Evolutionary conservation across 2,113 vertebrate species (phyloP).

Genomic region (Lutjanus erythropterus): DNA sequence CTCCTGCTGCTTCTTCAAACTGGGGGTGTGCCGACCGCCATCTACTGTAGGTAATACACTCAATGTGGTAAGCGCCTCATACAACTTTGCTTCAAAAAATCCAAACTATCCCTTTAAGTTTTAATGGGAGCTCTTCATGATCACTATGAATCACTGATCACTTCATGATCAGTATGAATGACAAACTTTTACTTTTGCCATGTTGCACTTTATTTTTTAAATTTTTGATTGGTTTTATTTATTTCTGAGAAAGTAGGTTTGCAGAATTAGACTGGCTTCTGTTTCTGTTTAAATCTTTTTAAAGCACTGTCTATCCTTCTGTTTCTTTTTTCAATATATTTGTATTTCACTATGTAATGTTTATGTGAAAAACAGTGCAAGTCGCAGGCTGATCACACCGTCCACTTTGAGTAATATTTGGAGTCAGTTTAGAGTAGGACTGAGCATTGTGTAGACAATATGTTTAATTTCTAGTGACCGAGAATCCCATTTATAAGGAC

Average conservation of each 20-base stretch:
- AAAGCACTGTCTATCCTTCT: conserved; percentile 15
- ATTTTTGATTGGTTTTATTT: conserved; percentile 23
- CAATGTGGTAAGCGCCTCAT: no score
- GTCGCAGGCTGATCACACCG: background rate
- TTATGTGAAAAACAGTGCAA: conserved; percentile 13
- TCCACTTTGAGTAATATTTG: background rate
- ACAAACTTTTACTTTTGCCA: background rate
- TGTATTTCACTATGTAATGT: conserved; percentile 3
- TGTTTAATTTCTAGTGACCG: background rate
- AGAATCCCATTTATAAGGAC: conserved; percentile 11
- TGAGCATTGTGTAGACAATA: background rate
- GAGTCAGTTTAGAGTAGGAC: background rate
- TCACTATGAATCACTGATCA: no score
- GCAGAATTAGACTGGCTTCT: conserved; percentile 11
- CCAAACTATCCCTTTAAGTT: no score
- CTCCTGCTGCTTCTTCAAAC: no score
- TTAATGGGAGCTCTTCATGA: background rate
- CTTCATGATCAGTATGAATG: background rate
- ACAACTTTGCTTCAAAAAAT: no score
- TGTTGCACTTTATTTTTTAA: conserved; percentile 34
- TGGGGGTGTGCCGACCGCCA: no score
- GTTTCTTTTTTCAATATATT: background rate
- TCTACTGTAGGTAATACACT: no score
- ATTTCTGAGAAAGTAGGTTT: background rate
- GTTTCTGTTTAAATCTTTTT: conserved; percentile 12